Evolutionary conservation across 2,113 vertebrate genomes (phyloP).

Genomic region (Catagonus wagneri): DNA sequence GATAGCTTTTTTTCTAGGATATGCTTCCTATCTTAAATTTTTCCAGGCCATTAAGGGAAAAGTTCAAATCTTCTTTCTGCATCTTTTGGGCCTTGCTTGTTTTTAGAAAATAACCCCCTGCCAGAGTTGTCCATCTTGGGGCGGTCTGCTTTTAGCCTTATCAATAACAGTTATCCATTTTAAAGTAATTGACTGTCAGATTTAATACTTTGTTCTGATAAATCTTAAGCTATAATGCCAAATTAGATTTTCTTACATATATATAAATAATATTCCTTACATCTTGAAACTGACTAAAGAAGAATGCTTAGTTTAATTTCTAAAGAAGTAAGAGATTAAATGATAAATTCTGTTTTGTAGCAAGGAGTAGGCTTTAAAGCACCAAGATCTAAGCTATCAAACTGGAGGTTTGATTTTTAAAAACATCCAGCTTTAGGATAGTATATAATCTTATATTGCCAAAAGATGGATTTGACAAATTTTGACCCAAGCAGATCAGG

Average conservation of each 20-base stretch:
- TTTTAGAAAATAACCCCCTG: not conserved
- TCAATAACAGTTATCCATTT: not conserved
- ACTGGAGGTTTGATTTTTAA: not conserved
- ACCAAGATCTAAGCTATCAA: not conserved
- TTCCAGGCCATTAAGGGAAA: not conserved
- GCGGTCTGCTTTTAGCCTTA: not conserved
- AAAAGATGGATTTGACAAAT: slow-evolving; percentile 11
- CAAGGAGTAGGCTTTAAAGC: not conserved
- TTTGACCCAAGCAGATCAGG: not conserved
- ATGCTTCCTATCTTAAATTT: not conserved
- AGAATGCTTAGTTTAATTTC: not conserved
- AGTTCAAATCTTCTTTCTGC: not conserved
- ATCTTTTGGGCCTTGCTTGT: not conserved
- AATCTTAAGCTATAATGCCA: not conserved
- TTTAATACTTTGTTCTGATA: not conserved
- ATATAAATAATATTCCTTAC: not conserved
- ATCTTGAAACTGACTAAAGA: slow-evolving; percentile 28
- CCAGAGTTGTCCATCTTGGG: not conserved
- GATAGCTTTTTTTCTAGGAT: not conserved
- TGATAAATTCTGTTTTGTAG: not conserved
- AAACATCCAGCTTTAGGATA: not conserved
- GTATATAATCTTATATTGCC: not conserved
- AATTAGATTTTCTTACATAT: slow-evolving; percentile 9
- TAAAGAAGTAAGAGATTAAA: not conserved
- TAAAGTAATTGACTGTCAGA: not conserved